Conservation (phyloP, 2,797 vertebrate species). For the Momotus momota region DNA sequence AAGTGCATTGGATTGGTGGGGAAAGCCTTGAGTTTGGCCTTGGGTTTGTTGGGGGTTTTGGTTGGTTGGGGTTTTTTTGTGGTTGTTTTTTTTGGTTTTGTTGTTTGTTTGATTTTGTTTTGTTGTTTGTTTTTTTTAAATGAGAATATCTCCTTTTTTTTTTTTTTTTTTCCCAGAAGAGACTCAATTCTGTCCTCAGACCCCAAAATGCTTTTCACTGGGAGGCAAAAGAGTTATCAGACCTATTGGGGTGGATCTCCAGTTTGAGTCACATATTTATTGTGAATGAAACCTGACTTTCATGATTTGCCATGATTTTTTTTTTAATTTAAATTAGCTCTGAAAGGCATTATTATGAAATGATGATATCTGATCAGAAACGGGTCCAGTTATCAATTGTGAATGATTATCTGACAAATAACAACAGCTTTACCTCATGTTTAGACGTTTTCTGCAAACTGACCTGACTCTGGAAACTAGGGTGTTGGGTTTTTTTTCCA, state of each 20-base stretch:
- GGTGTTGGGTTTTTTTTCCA: not conserved
- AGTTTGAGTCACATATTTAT: not conserved
- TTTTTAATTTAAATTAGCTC: not conserved
- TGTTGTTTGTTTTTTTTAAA: not conserved
- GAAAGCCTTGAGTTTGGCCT: not conserved
- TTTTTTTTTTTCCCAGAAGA: not conserved
- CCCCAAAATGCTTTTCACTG: accelerated
- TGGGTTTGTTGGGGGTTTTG: not conserved
- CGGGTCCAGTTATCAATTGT: not conserved
- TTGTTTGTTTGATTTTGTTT: too few species aligned
- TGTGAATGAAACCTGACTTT: not conserved
- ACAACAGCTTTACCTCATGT: not conserved
- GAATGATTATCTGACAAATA: not conserved
- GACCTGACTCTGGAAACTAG: not conserved
- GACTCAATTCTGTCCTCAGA: not conserved
- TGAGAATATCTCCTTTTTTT: not conserved
- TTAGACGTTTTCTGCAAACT: not conserved
- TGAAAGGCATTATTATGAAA: not conserved
- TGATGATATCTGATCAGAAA: not conserved
- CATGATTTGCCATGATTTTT: not conserved
- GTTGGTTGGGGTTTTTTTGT: not conserved
- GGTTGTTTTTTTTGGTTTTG: too few species aligned
- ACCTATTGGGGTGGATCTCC: not conserved
- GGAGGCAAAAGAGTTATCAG: not conserved
- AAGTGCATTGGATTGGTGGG: not conserved